Evolutionary conservation across 1,140 invertebrate genomes (phyloP).

Genomic region (Andrena cerasifolii): DNA sequence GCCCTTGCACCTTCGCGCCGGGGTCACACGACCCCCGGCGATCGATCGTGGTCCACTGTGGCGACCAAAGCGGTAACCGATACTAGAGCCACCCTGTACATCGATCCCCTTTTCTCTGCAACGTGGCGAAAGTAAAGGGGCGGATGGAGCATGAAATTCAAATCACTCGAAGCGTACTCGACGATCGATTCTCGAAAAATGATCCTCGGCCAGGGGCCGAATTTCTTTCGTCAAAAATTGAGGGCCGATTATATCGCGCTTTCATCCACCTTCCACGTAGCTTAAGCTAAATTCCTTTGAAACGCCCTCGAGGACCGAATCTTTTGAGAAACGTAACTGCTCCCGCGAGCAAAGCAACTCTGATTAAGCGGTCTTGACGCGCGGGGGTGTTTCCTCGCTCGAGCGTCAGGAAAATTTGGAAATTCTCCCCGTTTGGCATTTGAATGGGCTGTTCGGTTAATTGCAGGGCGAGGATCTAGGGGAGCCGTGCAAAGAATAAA

Average conservation of each 20-base stretch:
- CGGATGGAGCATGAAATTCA: background rate
- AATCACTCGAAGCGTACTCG: background rate
- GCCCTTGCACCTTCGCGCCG: too few relatives aligned
- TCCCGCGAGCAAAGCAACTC: background rate
- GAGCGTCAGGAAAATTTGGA: too few relatives aligned
- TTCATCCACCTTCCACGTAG: background rate
- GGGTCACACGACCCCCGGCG: too few relatives aligned
- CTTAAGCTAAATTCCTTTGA: slow-evolving; percentile 14
- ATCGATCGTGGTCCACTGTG: slow-evolving; percentile 19
- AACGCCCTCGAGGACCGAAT: background rate
- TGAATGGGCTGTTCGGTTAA: too few relatives aligned
- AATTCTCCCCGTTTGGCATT: too few relatives aligned
- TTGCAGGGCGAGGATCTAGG: too few relatives aligned
- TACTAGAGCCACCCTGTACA: background rate
- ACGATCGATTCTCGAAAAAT: background rate
- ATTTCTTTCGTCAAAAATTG: background rate
- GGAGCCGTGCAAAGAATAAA: slow-evolving; percentile 21
- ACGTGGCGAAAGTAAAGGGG: background rate
- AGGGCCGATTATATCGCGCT: background rate
- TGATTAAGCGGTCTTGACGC: slow-evolving; percentile 3
- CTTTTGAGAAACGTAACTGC: background rate
- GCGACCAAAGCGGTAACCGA: slow-evolving; percentile 22
- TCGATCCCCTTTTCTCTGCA: background rate
- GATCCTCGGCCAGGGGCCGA: background rate
- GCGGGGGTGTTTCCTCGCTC: too few relatives aligned